phyloP scores from a whole-genome alignment of 2,113 vertebrate genomes.

The Plecturocebus donacophilus region DNA sequence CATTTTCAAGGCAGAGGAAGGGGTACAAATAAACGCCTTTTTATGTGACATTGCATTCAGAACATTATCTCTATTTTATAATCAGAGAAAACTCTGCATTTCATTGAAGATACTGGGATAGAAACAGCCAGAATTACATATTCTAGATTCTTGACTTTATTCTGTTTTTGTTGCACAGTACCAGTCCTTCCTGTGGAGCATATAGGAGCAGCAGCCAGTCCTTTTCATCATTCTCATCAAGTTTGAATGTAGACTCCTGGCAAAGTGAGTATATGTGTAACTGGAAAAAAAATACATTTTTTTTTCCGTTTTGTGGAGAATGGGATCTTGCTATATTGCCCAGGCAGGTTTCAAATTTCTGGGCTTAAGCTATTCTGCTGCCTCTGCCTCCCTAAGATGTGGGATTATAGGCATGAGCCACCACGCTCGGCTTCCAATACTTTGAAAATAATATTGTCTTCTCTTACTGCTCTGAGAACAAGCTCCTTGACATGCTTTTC shows the following conservation, averaged over 20 bases:
- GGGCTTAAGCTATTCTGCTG: no score
- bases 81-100: background rate
- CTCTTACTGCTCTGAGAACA: background rate
- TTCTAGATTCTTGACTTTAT: background rate
- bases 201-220: background rate
- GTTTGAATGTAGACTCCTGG: background rate
- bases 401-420: no score
- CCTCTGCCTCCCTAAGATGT: no score
- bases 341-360: no score
- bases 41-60: background rate
- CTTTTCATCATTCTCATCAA: background rate
- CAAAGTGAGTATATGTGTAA: background rate
- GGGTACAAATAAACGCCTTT: conserved; percentile 19
- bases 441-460: background rate
- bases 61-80: conserved; percentile 32
- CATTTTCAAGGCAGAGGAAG: background rate
- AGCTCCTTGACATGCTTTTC: background rate
- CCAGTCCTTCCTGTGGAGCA: background rate
- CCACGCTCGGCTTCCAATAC: no score
- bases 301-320: no score
- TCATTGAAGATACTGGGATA: background rate
- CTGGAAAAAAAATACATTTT: background rate
- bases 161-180: background rate
- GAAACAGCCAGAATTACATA: conserved; percentile 29
- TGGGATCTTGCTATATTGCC: no score